These are phyloP conservation scores for Drosophila pseudoananassae DNA, from an alignment of 1,140 invertebrate genomes.

Conservation along the genomic window DNA sequence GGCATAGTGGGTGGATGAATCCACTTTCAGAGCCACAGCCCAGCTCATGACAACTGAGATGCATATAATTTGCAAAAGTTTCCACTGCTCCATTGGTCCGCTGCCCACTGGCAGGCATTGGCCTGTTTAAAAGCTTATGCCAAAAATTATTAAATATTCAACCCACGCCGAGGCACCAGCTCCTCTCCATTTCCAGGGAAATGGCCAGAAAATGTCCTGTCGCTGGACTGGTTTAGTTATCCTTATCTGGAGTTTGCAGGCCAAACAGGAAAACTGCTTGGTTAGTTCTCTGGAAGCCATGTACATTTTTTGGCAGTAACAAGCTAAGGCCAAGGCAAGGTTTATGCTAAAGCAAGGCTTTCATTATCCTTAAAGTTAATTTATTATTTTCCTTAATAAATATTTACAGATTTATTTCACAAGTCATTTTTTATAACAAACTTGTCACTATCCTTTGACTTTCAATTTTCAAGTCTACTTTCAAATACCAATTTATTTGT, in stretches of 20 bases:
- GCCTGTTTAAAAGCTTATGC: conserved; percentile 35
- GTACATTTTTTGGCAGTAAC: conserved; percentile 6
- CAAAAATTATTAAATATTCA: conserved; percentile 43
- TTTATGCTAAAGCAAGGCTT: background rate
- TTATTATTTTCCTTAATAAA: background rate
- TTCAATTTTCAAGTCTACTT: background rate
- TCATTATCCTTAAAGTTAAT: background rate
- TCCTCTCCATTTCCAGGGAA: background rate
- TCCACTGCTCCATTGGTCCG: conserved; percentile 17
- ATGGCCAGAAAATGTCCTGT: conserved; percentile 32
- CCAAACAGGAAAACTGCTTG: conserved; percentile 29
- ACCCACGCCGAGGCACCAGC: background rate
- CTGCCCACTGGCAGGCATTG: conserved; percentile 22
- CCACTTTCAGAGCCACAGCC: background rate
- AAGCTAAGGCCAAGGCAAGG: background rate
- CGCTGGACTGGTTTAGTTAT: conserved; percentile 19
- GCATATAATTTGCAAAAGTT: conserved; percentile 58
- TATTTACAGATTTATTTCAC: background rate
- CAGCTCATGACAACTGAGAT: conserved; percentile 45
- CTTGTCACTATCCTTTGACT: background rate
- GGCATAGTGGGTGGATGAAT: conserved; percentile 7
- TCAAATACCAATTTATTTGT: background rate
- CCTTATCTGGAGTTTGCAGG: conserved; percentile 42
- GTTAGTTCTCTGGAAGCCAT: conserved; percentile 19
- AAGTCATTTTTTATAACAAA: no score